Evolutionary conservation across 2,888 invertebrate species (phyloP).

Genomic region (Tiphia femorata): DNA sequence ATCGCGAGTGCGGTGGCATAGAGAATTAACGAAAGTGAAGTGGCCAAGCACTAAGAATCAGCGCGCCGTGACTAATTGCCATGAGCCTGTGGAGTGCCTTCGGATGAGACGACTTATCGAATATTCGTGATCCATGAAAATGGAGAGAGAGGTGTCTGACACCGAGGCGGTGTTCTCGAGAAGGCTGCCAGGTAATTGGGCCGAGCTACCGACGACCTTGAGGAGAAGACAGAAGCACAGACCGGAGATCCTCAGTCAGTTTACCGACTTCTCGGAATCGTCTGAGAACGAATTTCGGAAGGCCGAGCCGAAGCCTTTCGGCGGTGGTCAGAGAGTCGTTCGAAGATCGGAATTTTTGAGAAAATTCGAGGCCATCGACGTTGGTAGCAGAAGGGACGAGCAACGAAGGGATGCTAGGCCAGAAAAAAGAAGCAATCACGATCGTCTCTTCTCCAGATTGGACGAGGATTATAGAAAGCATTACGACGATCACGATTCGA

Average conservation of each 20-base stretch:
- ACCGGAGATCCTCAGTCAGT: constrained; percentile 64
- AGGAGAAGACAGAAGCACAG: constrained; percentile 62
- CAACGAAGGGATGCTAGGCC: constrained; percentile 25
- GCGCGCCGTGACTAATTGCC: too few relatives aligned
- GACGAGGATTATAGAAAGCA: constrained; percentile 58
- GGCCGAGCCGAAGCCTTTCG: constrained; percentile 41
- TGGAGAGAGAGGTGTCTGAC: constrained; percentile 65
- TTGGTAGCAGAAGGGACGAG: constrained; percentile 35
- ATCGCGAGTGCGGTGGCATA: too few relatives aligned
- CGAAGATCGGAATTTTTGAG: constrained; percentile 61
- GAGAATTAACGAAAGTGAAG: too few relatives aligned
- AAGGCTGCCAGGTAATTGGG: constrained; percentile 63
- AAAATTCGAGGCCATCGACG: constrained; percentile 19
- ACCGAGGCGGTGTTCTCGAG: constrained; percentile 62
- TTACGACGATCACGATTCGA: constrained; percentile 55
- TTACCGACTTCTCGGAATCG: constrained; percentile 63
- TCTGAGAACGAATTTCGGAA: constrained; percentile 59
- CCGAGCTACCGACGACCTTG: constrained; percentile 66
- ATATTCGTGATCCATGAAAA: too few relatives aligned
- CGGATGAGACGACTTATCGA: too few relatives aligned
- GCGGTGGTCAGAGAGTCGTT: constrained; percentile 50
- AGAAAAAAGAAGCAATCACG: constrained; percentile 40
- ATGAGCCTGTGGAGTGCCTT: too few relatives aligned
- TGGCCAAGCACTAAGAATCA: too few relatives aligned
- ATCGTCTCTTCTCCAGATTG: constrained; percentile 29